These are phyloP conservation scores for Harpagifer antarcticus DNA, from an alignment of 2,797 vertebrate species.

Conservation along the genomic window DNA sequence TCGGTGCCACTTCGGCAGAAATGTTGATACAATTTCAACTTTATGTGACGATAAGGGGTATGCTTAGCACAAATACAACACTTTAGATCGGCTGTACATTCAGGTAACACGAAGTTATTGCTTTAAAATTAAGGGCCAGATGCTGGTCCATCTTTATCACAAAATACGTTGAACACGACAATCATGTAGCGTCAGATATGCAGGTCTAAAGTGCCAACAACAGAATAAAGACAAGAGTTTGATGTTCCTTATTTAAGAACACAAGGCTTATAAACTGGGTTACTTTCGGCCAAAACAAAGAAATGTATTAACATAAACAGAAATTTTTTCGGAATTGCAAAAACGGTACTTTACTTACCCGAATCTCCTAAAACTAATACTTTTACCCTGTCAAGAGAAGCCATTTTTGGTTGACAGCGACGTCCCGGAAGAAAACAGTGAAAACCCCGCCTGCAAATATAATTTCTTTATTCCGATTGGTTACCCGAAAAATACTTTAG, in stretches of 20 bases:
- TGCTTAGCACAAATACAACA: background rate
- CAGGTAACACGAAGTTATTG: fast-evolving
- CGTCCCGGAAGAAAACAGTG: constrained; percentile 63
- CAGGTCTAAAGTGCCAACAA: constrained; percentile 3
- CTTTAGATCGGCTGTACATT: background rate
- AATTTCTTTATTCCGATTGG: constrained; percentile 38
- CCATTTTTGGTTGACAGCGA: constrained; percentile 77
- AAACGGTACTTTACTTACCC: constrained; percentile 79
- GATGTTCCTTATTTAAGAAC: background rate
- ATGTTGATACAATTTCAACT: background rate
- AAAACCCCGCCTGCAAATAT: background rate
- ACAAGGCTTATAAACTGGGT: fast-evolving
- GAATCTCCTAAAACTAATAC: constrained; percentile 97
- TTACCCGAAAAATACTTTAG: fast-evolving
- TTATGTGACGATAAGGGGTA: background rate
- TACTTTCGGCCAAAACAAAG: background rate
- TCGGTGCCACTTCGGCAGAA: background rate
- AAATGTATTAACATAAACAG: background rate
- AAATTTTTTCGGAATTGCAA: fast-evolving
- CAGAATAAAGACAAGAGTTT: background rate
- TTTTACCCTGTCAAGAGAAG: constrained; percentile 94
- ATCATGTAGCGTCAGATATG: background rate
- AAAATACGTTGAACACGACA: background rate
- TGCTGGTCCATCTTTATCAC: background rate
- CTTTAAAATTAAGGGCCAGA: background rate